phyloP scores from a whole-genome alignment of 2,888 invertebrate species.

The Euplexia lucipara region DNA sequence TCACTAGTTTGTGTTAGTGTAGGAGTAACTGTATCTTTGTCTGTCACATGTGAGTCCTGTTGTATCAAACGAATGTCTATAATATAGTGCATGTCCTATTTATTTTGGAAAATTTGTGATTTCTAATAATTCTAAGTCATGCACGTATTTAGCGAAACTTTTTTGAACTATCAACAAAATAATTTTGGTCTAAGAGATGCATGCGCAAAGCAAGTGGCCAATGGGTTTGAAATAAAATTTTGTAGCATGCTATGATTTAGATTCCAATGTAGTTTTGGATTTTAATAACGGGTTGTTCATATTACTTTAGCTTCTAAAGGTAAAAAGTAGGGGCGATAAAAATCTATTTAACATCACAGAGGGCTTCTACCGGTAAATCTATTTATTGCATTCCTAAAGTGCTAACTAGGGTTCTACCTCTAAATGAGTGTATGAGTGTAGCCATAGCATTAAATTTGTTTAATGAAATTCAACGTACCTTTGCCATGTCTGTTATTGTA shows the following conservation, averaged over 20 bases:
- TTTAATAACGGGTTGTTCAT: neutral
- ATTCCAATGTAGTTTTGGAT: constrained; percentile 20
- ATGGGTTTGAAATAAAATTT: constrained; percentile 58
- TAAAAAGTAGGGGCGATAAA: neutral
- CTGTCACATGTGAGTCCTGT: constrained; percentile 58
- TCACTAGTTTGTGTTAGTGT: constrained; percentile 76
- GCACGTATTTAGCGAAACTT: constrained; percentile 46
- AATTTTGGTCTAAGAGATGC: constrained; percentile 54
- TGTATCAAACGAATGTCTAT: constrained; percentile 45
- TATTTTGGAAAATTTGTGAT: constrained; percentile 53
- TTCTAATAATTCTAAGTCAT: constrained; percentile 59
- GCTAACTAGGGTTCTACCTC: constrained; percentile 74
- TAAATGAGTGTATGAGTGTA: constrained; percentile 87
- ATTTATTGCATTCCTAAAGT: constrained; percentile 67
- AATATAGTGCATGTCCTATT: constrained; percentile 56
- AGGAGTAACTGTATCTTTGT: constrained; percentile 61
- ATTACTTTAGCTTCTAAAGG: constrained; percentile 21
- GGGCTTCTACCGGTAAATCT: constrained; percentile 40
- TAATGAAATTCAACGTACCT: constrained; percentile 92
- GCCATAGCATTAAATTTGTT: constrained; percentile 73
- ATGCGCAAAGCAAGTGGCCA: constrained; percentile 73
- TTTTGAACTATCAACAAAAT: constrained; percentile 32
- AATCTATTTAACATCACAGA: constrained; percentile 16
- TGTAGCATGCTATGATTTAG: constrained; percentile 56
- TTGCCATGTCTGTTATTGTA: constrained; percentile 99